A percentile compares a stretch with the other conserved stretches of the same genome.
Evolutionary conservation across 2,888 invertebrate genomes (phyloP).

Genomic region (Leucoma salicis): DNA sequence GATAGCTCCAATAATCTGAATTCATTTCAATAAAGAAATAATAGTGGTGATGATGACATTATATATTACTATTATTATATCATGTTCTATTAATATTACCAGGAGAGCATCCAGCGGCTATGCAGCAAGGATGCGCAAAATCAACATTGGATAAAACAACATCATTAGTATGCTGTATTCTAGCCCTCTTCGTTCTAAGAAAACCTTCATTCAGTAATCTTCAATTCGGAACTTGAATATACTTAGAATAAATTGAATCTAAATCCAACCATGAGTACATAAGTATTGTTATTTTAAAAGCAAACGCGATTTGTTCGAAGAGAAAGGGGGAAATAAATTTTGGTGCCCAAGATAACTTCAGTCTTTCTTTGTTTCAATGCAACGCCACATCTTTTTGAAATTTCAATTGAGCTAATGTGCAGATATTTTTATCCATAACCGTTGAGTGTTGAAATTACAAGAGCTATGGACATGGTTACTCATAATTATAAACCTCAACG

Average conservation of each 20-base stretch:
- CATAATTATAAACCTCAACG: too few species aligned
- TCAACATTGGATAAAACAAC: conserved; percentile 60
- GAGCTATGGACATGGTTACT: too few species aligned
- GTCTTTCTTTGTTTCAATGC: too few species aligned
- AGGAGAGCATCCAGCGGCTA: conserved; percentile 77
- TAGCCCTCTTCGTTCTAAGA: conserved; percentile 46
- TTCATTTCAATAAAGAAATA: too few species aligned
- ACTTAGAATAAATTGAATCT: conserved; percentile 8
- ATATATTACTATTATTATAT: not conserved
- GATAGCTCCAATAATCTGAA: too few species aligned
- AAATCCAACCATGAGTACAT: conserved; percentile 8
- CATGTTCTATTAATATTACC: conserved; percentile 21
- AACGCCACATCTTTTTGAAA: too few species aligned
- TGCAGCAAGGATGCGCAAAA: conserved; percentile 75
- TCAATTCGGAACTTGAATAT: conserved; percentile 59
- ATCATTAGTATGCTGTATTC: conserved; percentile 50
- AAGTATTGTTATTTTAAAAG: conserved; percentile 15
- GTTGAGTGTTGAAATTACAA: too few species aligned
- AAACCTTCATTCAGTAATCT: conserved; percentile 40
- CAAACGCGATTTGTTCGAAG: not conserved
- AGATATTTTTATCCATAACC: too few species aligned
- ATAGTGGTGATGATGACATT: not conserved
- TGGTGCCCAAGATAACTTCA: not conserved
- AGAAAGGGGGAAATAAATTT: not conserved
- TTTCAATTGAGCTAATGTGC: too few species aligned